Percentiles rank a stretch among this genome's conserved stretches.
These are phyloP conservation scores for Julus scanicus DNA, from an alignment of 2,888 invertebrate genomes.

Conservation along the genomic window DNA sequence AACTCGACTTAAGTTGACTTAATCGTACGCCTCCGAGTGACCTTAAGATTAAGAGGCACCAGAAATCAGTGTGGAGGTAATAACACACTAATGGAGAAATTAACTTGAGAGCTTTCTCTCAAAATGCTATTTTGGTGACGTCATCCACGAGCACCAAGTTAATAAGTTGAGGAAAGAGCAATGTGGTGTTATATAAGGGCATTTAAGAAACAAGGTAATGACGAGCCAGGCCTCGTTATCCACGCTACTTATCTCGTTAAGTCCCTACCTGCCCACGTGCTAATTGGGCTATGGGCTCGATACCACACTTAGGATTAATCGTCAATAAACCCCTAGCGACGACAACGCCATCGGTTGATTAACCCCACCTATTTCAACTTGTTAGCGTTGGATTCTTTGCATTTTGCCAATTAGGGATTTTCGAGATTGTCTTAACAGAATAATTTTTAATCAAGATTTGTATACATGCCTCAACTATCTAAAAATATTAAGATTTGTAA, in stretches of 20 bases:
- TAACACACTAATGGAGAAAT: not conserved
- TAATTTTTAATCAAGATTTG: too few relatives aligned
- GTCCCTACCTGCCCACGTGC: not conserved
- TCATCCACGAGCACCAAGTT: not conserved
- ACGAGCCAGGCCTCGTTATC: not conserved
- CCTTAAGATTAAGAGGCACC: conserved; percentile 9
- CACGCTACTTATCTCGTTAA: not conserved
- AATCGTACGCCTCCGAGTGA: not conserved
- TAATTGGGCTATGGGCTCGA: conserved; percentile 14
- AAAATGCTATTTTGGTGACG: not conserved
- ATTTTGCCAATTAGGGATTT: not conserved
- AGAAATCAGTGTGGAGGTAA: not conserved
- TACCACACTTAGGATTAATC: not conserved
- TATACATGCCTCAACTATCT: too few relatives aligned
- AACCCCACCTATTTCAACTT: not conserved
- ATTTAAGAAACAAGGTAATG: not conserved
- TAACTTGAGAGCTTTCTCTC: not conserved
- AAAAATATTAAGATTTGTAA: too few relatives aligned
- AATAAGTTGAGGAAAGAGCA: not conserved
- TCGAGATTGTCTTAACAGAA: not conserved
- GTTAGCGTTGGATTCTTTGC: not conserved
- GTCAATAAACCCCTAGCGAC: conserved; percentile 1
- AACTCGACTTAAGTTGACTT: not conserved
- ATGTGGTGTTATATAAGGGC: not conserved
- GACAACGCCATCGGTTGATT: conserved; percentile 23